Evolutionary conservation across 1,140 invertebrate species (phyloP), one percentile per base, ranked within the genome.

Genomic region (Sinella curviseta): DNA sequence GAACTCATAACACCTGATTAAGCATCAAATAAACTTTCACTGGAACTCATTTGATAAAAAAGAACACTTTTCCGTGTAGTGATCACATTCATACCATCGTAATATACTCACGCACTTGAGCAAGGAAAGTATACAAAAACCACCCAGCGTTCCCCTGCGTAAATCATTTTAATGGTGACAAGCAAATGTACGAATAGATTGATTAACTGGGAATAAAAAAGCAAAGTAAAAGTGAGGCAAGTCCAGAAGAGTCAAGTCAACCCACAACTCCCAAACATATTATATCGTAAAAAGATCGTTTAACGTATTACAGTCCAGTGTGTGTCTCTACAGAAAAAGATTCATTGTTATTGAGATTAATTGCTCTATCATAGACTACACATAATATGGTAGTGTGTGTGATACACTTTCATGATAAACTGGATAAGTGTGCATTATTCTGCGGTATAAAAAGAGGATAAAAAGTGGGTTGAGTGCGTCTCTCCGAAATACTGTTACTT

Each of bases 91-190:
- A 48, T 48, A 48, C 39, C 39, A 4, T 17, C 17, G 17, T 48
- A 8, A 48, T 48, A 48, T 48, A n/a, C n/a, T n/a, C n/a, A n/a
- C 17, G 39, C 39, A 48, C 24, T 60, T 3, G 12, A 60, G 30
- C 12, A 33, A 70, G 30, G 31, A 70, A 70, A 24, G 12, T 3
- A 33, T 33, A 3, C n/a, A 17, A 65, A 4, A 70, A 70, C 31
- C 65, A 33, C 55, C 55, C 55, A 24, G 55, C 55, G 55, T 60
- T 8, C 55, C n/a, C n/a, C 8, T 17, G 31, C 65, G 65, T 70
- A 70, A 70, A 70, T 70, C 65, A 70, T 70, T 70, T 70, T 70
- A 70, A 70, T 70, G 65, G 65, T 70, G 65, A 70, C 65, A 70
- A 70, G 65, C n/a, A 70, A 70, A 8, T 33, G 65, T 70, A 33